These are phyloP conservation scores for Alsophila aescularia DNA, from an alignment of 2,888 invertebrate genomes.

Conservation along the genomic window DNA sequence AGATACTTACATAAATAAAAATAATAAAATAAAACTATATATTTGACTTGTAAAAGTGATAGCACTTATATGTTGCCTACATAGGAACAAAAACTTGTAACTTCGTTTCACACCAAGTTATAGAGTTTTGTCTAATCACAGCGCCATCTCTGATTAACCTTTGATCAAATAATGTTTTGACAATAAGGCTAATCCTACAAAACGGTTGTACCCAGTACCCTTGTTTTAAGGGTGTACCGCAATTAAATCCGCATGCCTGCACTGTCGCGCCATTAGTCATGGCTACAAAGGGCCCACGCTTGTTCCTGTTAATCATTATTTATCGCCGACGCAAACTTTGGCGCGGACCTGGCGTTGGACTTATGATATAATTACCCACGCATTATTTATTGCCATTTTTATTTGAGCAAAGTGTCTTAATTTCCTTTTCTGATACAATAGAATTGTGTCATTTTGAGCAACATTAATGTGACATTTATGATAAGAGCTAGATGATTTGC, in stretches of 20 bases:
- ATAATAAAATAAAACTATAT: no score
- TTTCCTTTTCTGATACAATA: background rate
- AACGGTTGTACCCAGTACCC: no score
- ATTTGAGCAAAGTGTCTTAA: background rate
- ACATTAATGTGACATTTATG: background rate
- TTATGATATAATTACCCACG: background rate
- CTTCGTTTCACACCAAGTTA: no score
- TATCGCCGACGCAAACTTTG: slow-evolving; percentile 4
- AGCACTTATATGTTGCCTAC: no score
- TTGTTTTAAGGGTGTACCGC: slow-evolving; percentile 8
- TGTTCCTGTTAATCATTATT: slow-evolving; percentile 3
- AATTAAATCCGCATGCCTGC: background rate
- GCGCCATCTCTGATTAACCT: no score
- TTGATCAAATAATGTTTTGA: no score
- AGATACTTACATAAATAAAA: no score
- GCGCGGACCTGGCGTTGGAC: background rate
- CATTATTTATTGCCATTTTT: background rate
- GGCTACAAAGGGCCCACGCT: background rate
- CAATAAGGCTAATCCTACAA: background rate
- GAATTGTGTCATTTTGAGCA: no score
- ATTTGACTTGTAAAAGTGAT: no score
- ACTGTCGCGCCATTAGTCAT: background rate
- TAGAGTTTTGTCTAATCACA: no score
- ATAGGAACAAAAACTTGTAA: no score
- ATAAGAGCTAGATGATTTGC: background rate